Percentiles rank a stretch among this genome's conserved stretches.
Conservation (phyloP, 2,888 invertebrate species). For the Meiosimyza decipiens region DNA sequence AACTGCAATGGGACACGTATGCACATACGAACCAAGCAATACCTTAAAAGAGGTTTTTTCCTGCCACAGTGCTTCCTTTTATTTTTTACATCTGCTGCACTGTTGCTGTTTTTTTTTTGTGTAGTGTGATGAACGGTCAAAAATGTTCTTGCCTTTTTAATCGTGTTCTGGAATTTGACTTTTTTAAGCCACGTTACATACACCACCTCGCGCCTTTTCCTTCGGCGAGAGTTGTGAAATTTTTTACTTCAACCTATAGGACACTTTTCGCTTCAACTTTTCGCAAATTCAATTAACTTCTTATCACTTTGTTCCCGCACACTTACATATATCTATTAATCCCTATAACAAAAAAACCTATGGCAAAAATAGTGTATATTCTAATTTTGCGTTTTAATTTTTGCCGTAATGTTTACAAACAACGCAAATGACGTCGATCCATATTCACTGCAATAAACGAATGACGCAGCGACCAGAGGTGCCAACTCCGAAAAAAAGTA, state of each 20-base stretch:
- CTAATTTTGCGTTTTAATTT: slow-evolving; percentile 31
- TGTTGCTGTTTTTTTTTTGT: not conserved
- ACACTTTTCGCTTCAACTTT: not conserved
- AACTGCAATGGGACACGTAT: slow-evolving; percentile 1
- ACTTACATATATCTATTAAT: not conserved
- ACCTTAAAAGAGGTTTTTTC: slow-evolving; percentile 7
- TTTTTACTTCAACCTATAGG: not conserved
- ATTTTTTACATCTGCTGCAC: slow-evolving; percentile 2
- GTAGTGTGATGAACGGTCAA: not conserved
- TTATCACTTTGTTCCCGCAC: slow-evolving; percentile 13
- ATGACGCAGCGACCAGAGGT: not conserved
- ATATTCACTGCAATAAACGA: not conserved
- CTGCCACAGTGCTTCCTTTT: not conserved
- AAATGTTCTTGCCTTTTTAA: slow-evolving; percentile 4
- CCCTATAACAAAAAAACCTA: not conserved
- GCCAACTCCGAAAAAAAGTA: not conserved
- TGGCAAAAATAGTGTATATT: slow-evolving; percentile 2
- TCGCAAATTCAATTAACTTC: slow-evolving; percentile 6
- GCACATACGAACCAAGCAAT: slow-evolving; percentile 31
- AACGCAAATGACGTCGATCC: slow-evolving; percentile 34
- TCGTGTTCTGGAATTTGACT: not conserved
- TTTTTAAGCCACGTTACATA: slow-evolving; percentile 27
- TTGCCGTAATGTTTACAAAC: slow-evolving; percentile 34
- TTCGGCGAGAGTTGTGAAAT: slow-evolving; percentile 12
- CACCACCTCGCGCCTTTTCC: slow-evolving; percentile 10